A percentile compares a stretch with the other conserved stretches of the same genome.
Conservation (phyloP, 2,797 vertebrate species). For the Manis crassicaudata region DNA sequence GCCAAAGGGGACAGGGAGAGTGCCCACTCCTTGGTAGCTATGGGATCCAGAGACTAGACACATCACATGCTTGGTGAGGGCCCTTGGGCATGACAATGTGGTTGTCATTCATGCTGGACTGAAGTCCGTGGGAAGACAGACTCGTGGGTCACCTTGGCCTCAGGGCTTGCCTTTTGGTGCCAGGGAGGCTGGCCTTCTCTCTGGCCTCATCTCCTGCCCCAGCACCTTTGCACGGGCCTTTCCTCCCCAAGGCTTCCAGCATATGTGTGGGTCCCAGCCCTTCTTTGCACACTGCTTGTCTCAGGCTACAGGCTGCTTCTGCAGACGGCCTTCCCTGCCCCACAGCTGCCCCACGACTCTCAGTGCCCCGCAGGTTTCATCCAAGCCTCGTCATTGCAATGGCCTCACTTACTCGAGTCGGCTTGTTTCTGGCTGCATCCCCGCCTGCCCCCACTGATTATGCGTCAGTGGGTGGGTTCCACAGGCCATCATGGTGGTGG, state of each 20-base stretch:
- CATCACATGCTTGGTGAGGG: accelerated
- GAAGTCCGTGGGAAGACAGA: not conserved
- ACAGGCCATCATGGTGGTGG: no score
- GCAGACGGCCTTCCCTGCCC: not conserved
- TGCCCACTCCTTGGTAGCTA: accelerated
- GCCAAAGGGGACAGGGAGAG: not conserved
- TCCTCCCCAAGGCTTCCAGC: no score
- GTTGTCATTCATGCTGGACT: accelerated
- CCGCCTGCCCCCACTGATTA: not conserved
- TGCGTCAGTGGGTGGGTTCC: no score
- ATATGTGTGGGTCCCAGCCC: accelerated
- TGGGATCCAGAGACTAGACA: not conserved
- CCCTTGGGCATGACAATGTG: accelerated
- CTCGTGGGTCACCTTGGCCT: not conserved
- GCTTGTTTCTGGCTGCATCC: not conserved
- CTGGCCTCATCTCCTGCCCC: not conserved
- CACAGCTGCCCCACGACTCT: accelerated
- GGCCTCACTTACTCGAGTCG: accelerated
- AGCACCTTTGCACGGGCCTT: not conserved
- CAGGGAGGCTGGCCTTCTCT: not conserved
- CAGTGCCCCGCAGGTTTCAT: accelerated
- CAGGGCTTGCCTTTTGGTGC: not conserved
- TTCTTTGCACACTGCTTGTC: not conserved
- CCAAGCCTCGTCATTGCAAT: accelerated
- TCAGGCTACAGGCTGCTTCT: accelerated